These are phyloP conservation scores for Hydrocynus forskahlii DNA, from an alignment of 2,797 vertebrate genomes.

Conservation along the genomic window DNA sequence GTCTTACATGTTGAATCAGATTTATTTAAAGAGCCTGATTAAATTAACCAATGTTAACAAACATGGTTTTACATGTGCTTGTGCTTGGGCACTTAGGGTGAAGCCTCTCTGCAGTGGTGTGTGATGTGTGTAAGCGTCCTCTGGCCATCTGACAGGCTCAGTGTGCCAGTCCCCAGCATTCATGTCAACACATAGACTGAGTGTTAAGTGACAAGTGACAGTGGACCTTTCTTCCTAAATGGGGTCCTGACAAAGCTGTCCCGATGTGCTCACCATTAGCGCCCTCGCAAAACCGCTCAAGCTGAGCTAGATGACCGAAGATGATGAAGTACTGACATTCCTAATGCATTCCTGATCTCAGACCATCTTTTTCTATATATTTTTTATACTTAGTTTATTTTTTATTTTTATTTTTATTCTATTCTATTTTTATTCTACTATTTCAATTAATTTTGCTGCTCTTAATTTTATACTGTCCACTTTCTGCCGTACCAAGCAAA, in stretches of 20 bases:
- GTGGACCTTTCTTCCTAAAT: constrained; percentile 34
- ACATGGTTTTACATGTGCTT: too few relatives aligned
- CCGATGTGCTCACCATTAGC: not conserved
- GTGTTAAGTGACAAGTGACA: constrained; percentile 34
- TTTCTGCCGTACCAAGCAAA: too few relatives aligned
- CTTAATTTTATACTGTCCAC: too few relatives aligned
- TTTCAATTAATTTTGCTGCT: too few relatives aligned
- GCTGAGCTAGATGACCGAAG: not conserved
- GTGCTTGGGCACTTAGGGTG: not conserved
- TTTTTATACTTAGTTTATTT: too few relatives aligned
- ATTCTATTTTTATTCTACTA: too few relatives aligned
- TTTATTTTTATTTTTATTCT: too few relatives aligned
- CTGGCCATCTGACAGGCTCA: constrained; percentile 26
- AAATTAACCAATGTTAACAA: too few relatives aligned
- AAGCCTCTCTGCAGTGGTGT: not conserved
- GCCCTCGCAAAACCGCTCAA: not conserved
- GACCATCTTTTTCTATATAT: too few relatives aligned
- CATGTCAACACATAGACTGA: constrained; percentile 33
- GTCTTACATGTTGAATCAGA: too few relatives aligned
- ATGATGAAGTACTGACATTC: not conserved
- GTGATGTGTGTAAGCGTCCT: constrained; percentile 24
- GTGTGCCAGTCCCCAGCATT: constrained; percentile 26
- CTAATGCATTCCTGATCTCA: not conserved
- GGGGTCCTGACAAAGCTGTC: constrained; percentile 2
- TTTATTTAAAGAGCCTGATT: too few relatives aligned